Evolutionary conservation across 1,140 invertebrate genomes (phyloP), one percentile per base, ranked within the genome.

Genomic region (Hypsibius dujardini): DNA sequence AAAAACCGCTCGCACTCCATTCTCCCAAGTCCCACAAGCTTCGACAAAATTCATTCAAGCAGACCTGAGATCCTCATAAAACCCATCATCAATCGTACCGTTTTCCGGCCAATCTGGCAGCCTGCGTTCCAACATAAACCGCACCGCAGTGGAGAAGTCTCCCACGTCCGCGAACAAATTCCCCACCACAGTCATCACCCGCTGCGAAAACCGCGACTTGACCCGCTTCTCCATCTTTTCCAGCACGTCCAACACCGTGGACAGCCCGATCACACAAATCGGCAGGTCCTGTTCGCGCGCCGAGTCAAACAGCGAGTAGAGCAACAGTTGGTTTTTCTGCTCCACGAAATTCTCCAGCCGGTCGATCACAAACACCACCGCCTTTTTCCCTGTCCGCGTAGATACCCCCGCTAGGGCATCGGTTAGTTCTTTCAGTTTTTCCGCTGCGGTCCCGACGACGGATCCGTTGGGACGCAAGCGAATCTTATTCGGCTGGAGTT

Each of bases 161-260:
- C 7, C 50, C 7, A 56, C 7, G 50, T 7, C 7, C 12, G 7
- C 62, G 45, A 67, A 67, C 3, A 67, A 3, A 14, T 67, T 42
- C 7, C 12, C 62, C 7, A 3, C 7, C 3, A 67, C 62, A 67
- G 3, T 14, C 12, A 67, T 67, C 12, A 67, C 42, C 3, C 62
- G 7, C 3, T 67, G 7, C 7, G 62, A 67, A 42, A 67, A 67
- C 42, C 62, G 7, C 45, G 62, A 67, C 42, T 42, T 67, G 45
- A 67, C 62, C 12, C 62, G 62, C 62, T 67, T 67, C 42, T 67
- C 62, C 62, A 67, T 67, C 42, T 42, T 7, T 42, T 67, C 62
- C 62, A 67, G 7, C 12, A 67, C 62, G 42, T 67, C 62, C 7
- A 67, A 42, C 3, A 67, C 42, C 7, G 7, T 7, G 12, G 62